These are phyloP conservation scores for Papilio demoleus DNA, from an alignment of 2,888 invertebrate species.

Conservation along the genomic window DNA sequence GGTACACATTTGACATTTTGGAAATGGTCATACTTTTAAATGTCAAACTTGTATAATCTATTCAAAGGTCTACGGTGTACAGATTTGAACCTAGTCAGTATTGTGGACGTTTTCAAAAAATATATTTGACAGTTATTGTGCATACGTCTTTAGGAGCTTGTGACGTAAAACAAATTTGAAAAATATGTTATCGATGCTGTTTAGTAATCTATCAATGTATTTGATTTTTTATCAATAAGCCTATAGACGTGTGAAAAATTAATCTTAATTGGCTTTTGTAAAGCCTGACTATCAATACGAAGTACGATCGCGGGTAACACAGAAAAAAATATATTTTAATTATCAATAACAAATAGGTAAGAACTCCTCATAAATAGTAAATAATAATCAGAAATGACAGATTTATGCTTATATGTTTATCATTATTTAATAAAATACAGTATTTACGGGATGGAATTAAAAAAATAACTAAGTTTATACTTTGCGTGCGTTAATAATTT, in stretches of 20 bases:
- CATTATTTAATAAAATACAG: too few species aligned
- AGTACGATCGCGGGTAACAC: background rate
- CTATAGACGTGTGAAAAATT: conserved; percentile 14
- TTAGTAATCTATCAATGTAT: conserved; percentile 28
- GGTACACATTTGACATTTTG: too few species aligned
- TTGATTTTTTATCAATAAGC: conserved; percentile 6
- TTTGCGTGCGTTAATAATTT: too few species aligned
- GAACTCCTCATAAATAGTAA: background rate
- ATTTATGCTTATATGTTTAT: background rate
- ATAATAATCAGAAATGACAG: background rate
- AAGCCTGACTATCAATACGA: background rate
- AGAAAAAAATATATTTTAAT: background rate
- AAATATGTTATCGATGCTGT: conserved; percentile 20
- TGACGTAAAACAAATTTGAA: conserved; percentile 15
- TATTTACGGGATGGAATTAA: too few species aligned
- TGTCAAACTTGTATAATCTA: too few species aligned
- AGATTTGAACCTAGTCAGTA: too few species aligned
- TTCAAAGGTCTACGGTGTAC: too few species aligned
- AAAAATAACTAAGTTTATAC: too few species aligned
- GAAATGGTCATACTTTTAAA: too few species aligned
- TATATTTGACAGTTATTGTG: background rate
- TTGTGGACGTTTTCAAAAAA: background rate
- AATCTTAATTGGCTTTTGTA: conserved; percentile 5
- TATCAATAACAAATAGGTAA: background rate
- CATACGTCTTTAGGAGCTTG: background rate